Percentiles rank a stretch among this genome's conserved stretches.
phyloP scores from a whole-genome alignment of 2,797 vertebrate species.

The Crax fasciolata region DNA sequence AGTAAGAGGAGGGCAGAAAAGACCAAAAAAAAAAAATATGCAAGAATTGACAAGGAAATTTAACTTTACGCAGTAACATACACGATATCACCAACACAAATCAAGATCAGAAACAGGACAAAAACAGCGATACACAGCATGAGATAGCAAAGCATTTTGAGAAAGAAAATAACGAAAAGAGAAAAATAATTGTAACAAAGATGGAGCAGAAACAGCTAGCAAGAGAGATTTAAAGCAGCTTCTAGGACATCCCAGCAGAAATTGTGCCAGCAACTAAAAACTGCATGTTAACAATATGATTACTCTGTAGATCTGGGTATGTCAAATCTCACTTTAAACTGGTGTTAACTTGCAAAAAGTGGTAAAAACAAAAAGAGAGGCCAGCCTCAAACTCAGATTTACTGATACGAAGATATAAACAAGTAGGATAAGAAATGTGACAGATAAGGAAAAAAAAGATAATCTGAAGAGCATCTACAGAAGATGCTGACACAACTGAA shows the following conservation, averaged over 20 bases:
- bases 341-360: neutral
- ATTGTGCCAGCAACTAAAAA: neutral
- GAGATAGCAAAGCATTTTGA: neutral
- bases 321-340: neutral
- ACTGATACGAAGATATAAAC: neutral
- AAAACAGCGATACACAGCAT: neutral
- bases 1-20: neutral
- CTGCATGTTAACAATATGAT: neutral
- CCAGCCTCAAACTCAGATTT: neutral
- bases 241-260: neutral
- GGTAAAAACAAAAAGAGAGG: neutral
- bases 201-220: neutral
- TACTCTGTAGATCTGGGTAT: rapidly evolving
- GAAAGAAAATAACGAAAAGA: neutral
- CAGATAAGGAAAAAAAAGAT: neutral
- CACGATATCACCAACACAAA: neutral
- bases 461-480: neutral
- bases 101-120: neutral
- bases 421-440: neutral
- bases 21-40: neutral
- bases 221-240: neutral
- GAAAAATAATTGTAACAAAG: neutral
- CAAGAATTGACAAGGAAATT: neutral
- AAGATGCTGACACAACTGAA: neutral
- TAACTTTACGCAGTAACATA: neutral